phyloP scores from a whole-genome alignment of 1,140 invertebrate genomes.

The Glomeris maerens region DNA sequence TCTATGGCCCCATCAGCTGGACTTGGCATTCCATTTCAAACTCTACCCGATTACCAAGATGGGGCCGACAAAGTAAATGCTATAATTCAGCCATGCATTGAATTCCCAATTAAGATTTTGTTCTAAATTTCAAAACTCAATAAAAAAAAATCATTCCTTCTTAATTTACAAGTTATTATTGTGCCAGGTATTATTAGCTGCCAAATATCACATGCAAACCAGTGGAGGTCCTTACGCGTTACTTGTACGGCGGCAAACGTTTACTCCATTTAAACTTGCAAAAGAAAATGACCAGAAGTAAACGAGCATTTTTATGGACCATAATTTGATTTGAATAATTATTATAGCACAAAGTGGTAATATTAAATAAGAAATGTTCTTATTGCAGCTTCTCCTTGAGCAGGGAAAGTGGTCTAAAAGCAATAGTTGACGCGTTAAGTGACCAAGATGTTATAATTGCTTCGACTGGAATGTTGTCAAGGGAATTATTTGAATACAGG shows the following conservation, averaged over 20 bases:
- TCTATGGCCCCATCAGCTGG: slow-evolving; percentile 28
- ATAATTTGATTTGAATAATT: not conserved
- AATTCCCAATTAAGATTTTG: too few relatives aligned
- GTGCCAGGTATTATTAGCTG: slow-evolving; percentile 27
- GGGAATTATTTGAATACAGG: slow-evolving; percentile 31
- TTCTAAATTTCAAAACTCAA: too few relatives aligned
- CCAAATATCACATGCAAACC: slow-evolving; percentile 31
- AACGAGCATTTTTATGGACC: not conserved
- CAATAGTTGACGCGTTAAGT: slow-evolving; percentile 23
- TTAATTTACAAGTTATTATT: too few relatives aligned
- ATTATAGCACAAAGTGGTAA: not conserved
- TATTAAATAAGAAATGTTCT: not conserved
- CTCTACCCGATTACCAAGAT: slow-evolving; percentile 33
- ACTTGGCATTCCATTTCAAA: slow-evolving; percentile 34
- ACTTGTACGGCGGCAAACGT: slow-evolving; percentile 34
- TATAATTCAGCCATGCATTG: too few relatives aligned
- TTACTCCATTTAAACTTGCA: slow-evolving; percentile 30
- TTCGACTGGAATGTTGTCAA: slow-evolving; percentile 35
- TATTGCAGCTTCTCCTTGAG: slow-evolving; percentile 22
- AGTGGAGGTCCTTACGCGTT: slow-evolving; percentile 32
- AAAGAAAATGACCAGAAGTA: slow-evolving; percentile 15
- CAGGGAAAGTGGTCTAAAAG: slow-evolving; percentile 28
- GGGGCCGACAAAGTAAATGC: slow-evolving; percentile 27
- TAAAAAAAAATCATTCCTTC: too few relatives aligned
- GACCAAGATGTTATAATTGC: slow-evolving; percentile 32